Evolutionary conservation across 2,888 invertebrate genomes (phyloP), one percentile per base, ranked within the genome.

Genomic region (Sphaerophoria rueppellii): DNA sequence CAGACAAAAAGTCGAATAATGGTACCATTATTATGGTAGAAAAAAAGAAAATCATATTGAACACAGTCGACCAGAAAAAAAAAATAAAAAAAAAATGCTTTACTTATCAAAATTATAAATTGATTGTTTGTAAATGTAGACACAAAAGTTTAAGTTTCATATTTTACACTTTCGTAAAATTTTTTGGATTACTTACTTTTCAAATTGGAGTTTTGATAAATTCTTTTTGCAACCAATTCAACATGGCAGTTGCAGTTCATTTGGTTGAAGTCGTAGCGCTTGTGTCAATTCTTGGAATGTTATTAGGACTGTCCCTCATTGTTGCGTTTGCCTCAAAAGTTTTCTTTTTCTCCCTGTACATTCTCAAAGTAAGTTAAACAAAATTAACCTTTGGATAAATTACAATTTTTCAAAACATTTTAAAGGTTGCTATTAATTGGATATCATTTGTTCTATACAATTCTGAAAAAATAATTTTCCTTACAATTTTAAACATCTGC

Each of bases 161-260:
- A 6, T 14, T 2, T 11, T 11, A 1, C 34, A 9, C 14, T 58
- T 35, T 46, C 16, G 60, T 12, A n/a, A 61, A 43, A 9, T 9
- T 43, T 43, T 43, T 43, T 43, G 43, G 43, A 43, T 7, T 2
- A 40, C 9, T 40, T 37, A 37, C 32, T 14, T 34, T 48, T 63
- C 34, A 65, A 52, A 52, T 65, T 52, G 0, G 37, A 52, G 2
- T 40, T 50, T 52, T 14, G 37, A 52, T 52, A 65, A 50, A 24
- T 24, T 24, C 24, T 65, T 35, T 11, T 9, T 43, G 43, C 12
- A 43, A 9, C 9, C 9, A 43, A 9, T 43, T 43, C 12, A 87
- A 69, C 79, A 89, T 89, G 89, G 87, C 88, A 14, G 88, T 89
- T 35, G 89, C 88, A 9, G 88, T 89, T 32, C 89, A 87, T 78